A percentile compares a stretch with the other conserved stretches of the same genome.
Evolutionary conservation across 2,113 vertebrate genomes (phyloP).

Genomic region (Salvelinus namaycush): DNA sequence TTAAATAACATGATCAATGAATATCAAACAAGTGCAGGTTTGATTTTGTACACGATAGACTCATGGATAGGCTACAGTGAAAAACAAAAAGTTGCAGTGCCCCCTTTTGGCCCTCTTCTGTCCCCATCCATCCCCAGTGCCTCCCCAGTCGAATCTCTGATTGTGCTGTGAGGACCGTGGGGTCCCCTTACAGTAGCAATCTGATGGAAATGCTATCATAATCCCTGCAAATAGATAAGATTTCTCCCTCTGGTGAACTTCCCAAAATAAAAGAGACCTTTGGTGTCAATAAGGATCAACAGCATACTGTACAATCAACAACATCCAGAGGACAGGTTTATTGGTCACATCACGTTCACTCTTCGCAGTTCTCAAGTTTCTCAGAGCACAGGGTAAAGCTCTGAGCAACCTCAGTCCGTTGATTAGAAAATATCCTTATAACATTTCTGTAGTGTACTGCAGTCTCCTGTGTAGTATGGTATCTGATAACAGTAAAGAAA

Average conservation of each 20-base stretch:
- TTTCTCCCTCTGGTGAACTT: background rate
- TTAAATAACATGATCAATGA: too few relatives aligned
- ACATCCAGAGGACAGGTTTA: too few relatives aligned
- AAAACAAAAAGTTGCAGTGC: slow-evolving; percentile 6
- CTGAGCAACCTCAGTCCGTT: too few relatives aligned
- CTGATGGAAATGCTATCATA: background rate
- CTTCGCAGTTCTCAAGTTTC: too few relatives aligned
- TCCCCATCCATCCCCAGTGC: background rate
- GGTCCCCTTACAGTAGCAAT: background rate
- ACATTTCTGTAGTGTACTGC: too few relatives aligned
- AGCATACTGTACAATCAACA: background rate
- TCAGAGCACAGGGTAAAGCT: too few relatives aligned
- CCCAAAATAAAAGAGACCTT: slow-evolving; percentile 13
- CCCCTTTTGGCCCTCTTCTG: background rate
- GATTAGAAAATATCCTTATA: too few relatives aligned
- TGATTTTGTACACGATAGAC: too few relatives aligned
- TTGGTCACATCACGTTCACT: too few relatives aligned
- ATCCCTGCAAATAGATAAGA: background rate
- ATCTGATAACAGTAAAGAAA: background rate
- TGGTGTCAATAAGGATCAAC: background rate
- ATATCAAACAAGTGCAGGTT: too few relatives aligned
- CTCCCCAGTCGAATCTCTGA: slow-evolving; percentile 12
- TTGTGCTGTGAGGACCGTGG: background rate
- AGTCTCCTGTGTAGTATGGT: background rate
- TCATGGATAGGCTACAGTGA: background rate